Evolutionary conservation across 2,888 invertebrate species (phyloP), one percentile per base, ranked within the genome.

Genomic region (Galeruca laticollis): DNA sequence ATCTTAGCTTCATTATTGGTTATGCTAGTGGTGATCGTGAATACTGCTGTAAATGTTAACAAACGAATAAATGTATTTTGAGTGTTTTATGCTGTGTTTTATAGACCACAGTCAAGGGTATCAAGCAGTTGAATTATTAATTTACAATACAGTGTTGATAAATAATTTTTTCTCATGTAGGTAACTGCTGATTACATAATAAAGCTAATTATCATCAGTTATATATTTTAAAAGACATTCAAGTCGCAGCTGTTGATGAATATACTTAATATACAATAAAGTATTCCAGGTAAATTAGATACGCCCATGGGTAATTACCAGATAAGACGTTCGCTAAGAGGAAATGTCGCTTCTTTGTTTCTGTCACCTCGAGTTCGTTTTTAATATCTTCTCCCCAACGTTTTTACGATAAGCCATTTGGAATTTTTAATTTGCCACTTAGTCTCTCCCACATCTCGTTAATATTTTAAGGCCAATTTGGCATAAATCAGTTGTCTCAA

Each of bases 291-390:
- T 74, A 78, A 78, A 80, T 79, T 80, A 81, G 80, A 79, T 77
- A 77, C 78, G 72, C 77, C 66, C 59, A 59, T 66, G 66, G 59
- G 78, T 82, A 81, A 82, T 82, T 82, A 80, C 81, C 74, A 80
- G 81, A 81, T 82, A 82, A 82, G 78, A 77, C 78, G 78, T 79
- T 76, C 75, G 76, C 74, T 59, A 47, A 52, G 51, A 74, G 75
- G 72, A 74, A 76, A 73, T 77, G 76, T 69, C 71, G 73, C 77
- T 75, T 77, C 79, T 79, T 80, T 77, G 78, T 80, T 74, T 75
- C 72, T 69, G 75, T 76, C 76, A 73, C 68, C 67, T 69, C 60
- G 60, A 63, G 65, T 73, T 66, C 54, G 60, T 64, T 63, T 70
- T 65, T 66, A 68, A 70, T 68, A 70, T 73, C 62, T 70, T 75